Percentiles rank a stretch among this genome's conserved stretches.
phyloP scores from a whole-genome alignment of 1,140 invertebrate genomes.

The Babylonia areolata region DNA sequence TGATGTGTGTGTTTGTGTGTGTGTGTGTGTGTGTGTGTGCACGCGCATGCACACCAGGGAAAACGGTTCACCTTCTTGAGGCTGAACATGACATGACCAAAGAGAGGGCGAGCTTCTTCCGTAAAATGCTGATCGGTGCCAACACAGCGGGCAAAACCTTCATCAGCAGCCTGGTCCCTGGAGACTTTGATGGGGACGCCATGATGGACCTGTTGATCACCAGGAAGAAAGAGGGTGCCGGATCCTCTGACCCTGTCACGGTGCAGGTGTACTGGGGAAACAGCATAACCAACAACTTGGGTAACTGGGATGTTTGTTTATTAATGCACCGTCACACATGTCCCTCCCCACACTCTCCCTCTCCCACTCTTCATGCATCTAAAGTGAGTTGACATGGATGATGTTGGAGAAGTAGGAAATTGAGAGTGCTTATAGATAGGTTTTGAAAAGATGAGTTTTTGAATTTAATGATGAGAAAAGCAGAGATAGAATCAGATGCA shows the following conservation, averaged over 20 bases:
- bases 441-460: too few species aligned
- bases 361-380: too few species aligned
- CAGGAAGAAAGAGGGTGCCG: constrained; percentile 30
- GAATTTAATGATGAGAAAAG: too few species aligned
- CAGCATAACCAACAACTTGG: too few species aligned
- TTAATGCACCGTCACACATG: too few species aligned
- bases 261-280: constrained; percentile 72
- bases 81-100: constrained; percentile 53
- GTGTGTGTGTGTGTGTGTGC: constrained; percentile 3
- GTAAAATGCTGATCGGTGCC: constrained; percentile 27
- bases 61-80: constrained; percentile 48
- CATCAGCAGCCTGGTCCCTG: constrained; percentile 85
- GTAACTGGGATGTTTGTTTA: too few species aligned
- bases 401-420: too few species aligned
- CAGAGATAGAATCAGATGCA: too few species aligned
- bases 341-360: too few species aligned
- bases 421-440: too few species aligned
- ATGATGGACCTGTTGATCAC: constrained; percentile 91
- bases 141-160: constrained; percentile 26
- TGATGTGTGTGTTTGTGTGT: neutral
- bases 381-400: too few species aligned
- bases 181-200: constrained; percentile 96
- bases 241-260: constrained; percentile 48
- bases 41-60: constrained; percentile 50
- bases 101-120: constrained; percentile 35